Conservation (phyloP, 2,888 invertebrate species). For the Rhabditophanes sp. region DNA sequence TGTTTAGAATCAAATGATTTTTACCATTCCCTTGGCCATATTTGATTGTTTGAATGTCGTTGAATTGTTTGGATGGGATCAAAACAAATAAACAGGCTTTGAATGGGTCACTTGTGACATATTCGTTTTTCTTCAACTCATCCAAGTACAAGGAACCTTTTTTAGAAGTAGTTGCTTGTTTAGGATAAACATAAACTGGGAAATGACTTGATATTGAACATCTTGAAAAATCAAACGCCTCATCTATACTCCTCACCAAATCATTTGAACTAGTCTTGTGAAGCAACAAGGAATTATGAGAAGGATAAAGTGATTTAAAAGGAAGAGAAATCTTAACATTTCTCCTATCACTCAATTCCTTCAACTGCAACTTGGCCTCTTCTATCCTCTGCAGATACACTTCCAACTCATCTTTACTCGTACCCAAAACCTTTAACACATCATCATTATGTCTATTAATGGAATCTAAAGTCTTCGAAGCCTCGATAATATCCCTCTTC, state of each 20-base stretch:
- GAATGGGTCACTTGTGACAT: conserved; percentile 6
- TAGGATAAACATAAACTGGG: conserved; percentile 16
- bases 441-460: too few relatives aligned
- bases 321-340: conserved; percentile 34
- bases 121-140: conserved; percentile 6
- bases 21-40: conserved; percentile 10
- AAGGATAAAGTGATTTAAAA: conserved; percentile 16
- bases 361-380: conserved; percentile 2
- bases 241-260: not conserved
- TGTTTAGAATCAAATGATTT: conserved; percentile 14
- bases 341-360: conserved; percentile 16
- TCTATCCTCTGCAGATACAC: too few relatives aligned
- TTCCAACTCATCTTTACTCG: too few relatives aligned
- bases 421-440: too few relatives aligned
- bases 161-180: conserved; percentile 1
- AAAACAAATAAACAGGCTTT: conserved; percentile 18
- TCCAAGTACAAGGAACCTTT: not conserved
- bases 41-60: not conserved
- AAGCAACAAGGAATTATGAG: too few relatives aligned
- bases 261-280: too few relatives aligned
- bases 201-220: conserved; percentile 19
- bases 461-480: too few relatives aligned
- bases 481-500: too few relatives aligned
- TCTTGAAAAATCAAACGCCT: conserved; percentile 9
- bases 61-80: conserved; percentile 6